phyloP scores from a whole-genome alignment of 2,888 invertebrate species.

The Drosophila falleni region DNA sequence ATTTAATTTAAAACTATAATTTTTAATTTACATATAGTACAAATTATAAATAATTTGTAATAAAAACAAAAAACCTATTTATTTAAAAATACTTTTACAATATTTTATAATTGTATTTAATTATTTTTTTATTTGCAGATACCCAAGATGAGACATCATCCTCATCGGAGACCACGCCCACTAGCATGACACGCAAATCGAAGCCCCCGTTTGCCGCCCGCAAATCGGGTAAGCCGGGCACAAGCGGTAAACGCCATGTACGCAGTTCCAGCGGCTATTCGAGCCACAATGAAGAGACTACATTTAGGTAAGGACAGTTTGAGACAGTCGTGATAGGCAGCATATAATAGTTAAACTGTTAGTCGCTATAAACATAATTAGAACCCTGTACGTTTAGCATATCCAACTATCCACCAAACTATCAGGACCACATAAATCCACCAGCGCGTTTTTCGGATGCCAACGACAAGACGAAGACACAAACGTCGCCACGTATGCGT shows the following conservation, averaged over 20 bases:
- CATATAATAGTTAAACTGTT: slow-evolving; percentile 14
- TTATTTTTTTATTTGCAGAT: slow-evolving; percentile 82
- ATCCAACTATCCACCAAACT: slow-evolving; percentile 91
- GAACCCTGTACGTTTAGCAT: slow-evolving; percentile 87
- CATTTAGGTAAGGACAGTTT: slow-evolving; percentile 89
- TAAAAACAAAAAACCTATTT: no score
- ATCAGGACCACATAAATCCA: slow-evolving; percentile 94
- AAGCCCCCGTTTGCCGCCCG: slow-evolving; percentile 90
- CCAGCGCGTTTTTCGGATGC: slow-evolving; percentile 93
- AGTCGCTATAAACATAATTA: slow-evolving; percentile 71
- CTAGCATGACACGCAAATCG: slow-evolving; percentile 89
- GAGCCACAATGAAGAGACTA: slow-evolving; percentile 94
- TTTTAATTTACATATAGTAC: no score
- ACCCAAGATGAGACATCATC: slow-evolving; percentile 92
- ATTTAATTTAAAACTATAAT: no score
- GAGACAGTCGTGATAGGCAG: slow-evolving; percentile 4
- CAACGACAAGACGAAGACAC: slow-evolving; percentile 85
- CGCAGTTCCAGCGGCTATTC: slow-evolving; percentile 93
- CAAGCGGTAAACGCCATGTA: slow-evolving; percentile 89
- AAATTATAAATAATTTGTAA: no score
- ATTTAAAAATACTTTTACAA: no score
- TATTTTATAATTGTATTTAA: no score
- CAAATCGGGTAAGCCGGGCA: slow-evolving; percentile 88
- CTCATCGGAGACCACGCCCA: slow-evolving; percentile 91
- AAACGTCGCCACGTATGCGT: slow-evolving; percentile 86